Base-by-base conservation (phyloP, 2,113 vertebrate genomes). In the Mixornis gularis region DNA sequence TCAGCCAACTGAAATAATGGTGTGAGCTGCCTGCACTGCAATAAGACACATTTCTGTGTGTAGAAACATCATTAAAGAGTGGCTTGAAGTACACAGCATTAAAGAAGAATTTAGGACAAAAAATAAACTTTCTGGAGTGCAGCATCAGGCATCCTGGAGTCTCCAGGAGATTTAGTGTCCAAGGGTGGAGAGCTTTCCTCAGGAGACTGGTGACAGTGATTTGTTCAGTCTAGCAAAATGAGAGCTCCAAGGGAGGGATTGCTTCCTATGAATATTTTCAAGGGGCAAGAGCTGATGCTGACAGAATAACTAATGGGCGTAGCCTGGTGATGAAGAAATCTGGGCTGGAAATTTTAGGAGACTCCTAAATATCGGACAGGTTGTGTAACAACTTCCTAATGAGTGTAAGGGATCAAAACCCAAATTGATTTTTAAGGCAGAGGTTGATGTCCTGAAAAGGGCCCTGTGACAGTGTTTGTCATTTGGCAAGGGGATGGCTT, bases 231-330 rank as follows among this genome's bases (percentile, higher is more conserved):
- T 53, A 32, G 53, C 44, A 92, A 69, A 85, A 40, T 46, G 27
- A 87, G 40, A 82, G 49, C 66, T 91, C 19, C 58, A 38, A 85
- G 66, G 49, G 34, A 92, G n/a, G 52, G 70, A 82, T 62, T 82
- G 87, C 36, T 85, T 79, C 70, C 70, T 62, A 27, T 89, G 90
- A 87, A 85, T 85, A 79, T 84, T 92, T 91, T 53, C 78, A 76
- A 82, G 78, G 80, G 70, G 20, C 41, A 72, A 64, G 82, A 81
- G 25, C 41, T 4, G 16, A 22, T 58, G 62, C 59, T 85, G 81
- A 62, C 78, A 89, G 70, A 83, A 83, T 51, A 89, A 52, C 13
- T 65, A 49, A 76, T 74, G 62, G 70, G 7, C 1, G 1, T 41
- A 49, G 10, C 20, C 21, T 87, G 73, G 62, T 53, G 74, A 79